These are phyloP conservation scores for Tragelaphus scriptus DNA, from an alignment of 2,113 vertebrate genomes.

Conservation along the genomic window DNA sequence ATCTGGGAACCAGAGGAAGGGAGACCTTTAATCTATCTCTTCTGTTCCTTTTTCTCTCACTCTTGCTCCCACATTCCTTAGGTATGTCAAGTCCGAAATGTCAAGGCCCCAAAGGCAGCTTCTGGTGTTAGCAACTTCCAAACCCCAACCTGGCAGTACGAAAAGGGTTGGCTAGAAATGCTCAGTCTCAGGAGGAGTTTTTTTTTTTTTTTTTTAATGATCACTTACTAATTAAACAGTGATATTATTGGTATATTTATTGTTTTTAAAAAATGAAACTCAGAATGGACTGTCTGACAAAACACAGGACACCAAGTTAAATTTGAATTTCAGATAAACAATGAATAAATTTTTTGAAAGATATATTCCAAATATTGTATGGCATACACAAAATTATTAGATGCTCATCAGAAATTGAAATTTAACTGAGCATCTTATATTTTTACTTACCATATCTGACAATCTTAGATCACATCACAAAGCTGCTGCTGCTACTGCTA, in stretches of 20 bases:
- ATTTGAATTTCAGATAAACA: not conserved
- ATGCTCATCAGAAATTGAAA: not conserved
- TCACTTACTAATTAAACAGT: not conserved
- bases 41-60: not conserved
- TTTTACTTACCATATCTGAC: not conserved
- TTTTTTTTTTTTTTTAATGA: not conserved
- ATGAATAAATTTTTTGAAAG: not conserved
- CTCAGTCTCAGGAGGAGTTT: not conserved
- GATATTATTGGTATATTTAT: not conserved
- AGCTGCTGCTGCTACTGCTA: not conserved
- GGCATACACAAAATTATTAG: not conserved
- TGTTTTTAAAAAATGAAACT: not conserved
- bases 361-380: not conserved
- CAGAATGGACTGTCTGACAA: not conserved
- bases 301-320: not conserved
- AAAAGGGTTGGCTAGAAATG: not conserved
- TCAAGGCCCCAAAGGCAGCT: not conserved
- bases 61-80: not conserved
- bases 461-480: not conserved
- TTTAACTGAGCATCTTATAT: not conserved
- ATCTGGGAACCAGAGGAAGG: not conserved
- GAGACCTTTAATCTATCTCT: not conserved
- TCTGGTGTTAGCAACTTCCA: not conserved
- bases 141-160: not conserved
- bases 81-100: not conserved